phyloP scores from a whole-genome alignment of 2,113 vertebrate genomes.

The Phalacrocorax aristotelis region DNA sequence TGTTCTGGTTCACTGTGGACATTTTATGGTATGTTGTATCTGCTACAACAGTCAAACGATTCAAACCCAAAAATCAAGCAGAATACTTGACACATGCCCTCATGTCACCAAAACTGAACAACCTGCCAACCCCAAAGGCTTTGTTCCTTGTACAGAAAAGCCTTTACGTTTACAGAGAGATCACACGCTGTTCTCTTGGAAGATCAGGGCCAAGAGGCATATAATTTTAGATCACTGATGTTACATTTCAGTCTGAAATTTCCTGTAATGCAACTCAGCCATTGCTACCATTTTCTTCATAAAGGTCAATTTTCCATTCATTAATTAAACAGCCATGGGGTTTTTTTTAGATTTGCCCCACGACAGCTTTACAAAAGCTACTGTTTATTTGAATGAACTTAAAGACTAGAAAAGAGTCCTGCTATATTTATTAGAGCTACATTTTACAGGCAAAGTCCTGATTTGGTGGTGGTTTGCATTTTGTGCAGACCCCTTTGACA shows the following conservation, averaged over 20 bases:
- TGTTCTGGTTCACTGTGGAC: background rate
- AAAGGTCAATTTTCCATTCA: background rate
- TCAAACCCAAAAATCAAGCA: background rate
- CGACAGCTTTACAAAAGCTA: background rate
- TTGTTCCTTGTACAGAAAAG: background rate
- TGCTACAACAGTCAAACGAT: background rate
- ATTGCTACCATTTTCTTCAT: background rate
- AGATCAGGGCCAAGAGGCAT: background rate
- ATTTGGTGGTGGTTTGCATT: background rate
- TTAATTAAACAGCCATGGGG: fast-evolving
- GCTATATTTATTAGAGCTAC: background rate
- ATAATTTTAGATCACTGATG: background rate
- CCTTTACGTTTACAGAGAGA: background rate
- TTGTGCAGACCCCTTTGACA: background rate
- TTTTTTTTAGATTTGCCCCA: background rate
- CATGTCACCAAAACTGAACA: background rate
- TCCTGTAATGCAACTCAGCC: background rate
- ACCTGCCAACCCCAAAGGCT: background rate
- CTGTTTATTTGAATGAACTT: background rate
- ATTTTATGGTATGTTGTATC: background rate
- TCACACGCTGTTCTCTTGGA: background rate
- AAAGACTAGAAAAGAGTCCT: background rate
- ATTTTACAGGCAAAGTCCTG: background rate
- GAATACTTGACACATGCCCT: background rate
- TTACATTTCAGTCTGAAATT: background rate